Evolutionary conservation across 2,113 vertebrate species (phyloP).

Genomic region (Leuciscus idus): DNA sequence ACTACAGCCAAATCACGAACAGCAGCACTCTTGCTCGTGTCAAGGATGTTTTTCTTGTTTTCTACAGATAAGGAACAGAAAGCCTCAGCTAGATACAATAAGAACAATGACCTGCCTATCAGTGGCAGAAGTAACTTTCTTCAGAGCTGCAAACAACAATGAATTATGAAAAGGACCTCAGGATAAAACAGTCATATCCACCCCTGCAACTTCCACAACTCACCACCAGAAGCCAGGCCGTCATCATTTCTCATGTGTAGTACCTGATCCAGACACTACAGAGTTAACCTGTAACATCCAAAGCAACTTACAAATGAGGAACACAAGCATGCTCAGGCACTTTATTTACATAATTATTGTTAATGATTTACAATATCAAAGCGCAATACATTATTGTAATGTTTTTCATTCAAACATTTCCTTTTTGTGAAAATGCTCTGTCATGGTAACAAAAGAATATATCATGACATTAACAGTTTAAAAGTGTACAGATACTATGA

Average conservation of each 20-base stretch:
- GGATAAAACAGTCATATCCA: background rate
- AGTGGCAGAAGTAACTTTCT: background rate
- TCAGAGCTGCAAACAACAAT: constrained; percentile 8
- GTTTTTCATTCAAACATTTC: background rate
- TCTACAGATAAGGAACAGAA: background rate
- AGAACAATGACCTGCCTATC: background rate
- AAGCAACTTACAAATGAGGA: background rate
- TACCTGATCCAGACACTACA: background rate
- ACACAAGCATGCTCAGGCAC: background rate
- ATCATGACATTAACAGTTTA: background rate
- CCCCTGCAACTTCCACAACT: background rate
- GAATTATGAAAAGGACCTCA: background rate
- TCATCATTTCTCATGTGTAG: background rate
- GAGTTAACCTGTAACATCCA: background rate
- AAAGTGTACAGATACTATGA: too few species aligned
- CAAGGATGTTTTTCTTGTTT: background rate
- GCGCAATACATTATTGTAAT: background rate
- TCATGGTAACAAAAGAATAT: background rate
- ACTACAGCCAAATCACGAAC: background rate
- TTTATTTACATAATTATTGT: background rate
- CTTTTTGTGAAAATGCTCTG: background rate
- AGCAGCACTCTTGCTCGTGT: background rate
- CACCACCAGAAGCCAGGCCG: background rate
- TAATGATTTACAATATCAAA: background rate
- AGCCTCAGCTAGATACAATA: background rate